Evolutionary conservation across 2,888 invertebrate species (phyloP).

Genomic region (Nemurella pictetii): DNA sequence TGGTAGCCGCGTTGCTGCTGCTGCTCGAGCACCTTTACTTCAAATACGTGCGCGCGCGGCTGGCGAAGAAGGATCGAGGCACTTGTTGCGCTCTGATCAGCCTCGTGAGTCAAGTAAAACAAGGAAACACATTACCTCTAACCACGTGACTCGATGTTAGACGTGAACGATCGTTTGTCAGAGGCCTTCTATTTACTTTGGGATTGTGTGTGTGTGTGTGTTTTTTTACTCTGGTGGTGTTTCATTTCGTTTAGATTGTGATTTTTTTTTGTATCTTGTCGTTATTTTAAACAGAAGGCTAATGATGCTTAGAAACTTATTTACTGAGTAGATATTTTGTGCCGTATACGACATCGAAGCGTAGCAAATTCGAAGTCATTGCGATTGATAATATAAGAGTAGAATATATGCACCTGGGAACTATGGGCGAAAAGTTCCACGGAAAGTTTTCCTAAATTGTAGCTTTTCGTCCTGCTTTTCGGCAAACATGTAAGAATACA

Average conservation of each 20-base stretch:
- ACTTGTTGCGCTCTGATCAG: slow-evolving; percentile 95
- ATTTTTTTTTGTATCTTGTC: neutral
- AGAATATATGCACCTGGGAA: no score
- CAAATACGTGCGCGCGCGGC: slow-evolving; percentile 84
- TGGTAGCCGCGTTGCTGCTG: slow-evolving; percentile 84
- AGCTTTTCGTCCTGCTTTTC: no score
- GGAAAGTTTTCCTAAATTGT: no score
- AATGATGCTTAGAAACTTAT: neutral
- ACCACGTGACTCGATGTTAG: slow-evolving; percentile 4
- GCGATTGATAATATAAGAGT: no score
- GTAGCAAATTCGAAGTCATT: neutral
- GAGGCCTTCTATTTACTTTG: neutral
- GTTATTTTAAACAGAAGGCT: neutral
- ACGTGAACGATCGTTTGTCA: neutral
- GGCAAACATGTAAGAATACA: neutral
- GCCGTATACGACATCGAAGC: no score
- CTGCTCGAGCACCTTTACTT: slow-evolving; percentile 94
- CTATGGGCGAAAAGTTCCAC: no score
- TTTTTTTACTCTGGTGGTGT: neutral
- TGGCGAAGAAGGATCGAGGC: slow-evolving; percentile 85
- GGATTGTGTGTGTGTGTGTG: neutral
- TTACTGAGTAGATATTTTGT: neutral
- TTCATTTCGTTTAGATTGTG: neutral
- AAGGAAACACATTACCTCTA: slow-evolving; percentile 8
- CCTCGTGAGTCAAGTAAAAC: slow-evolving; percentile 66